A percentile compares a stretch with the other conserved stretches of the same genome.
Conservation (phyloP, 2,113 vertebrate species). For the Zosterops hypoxanthus region DNA sequence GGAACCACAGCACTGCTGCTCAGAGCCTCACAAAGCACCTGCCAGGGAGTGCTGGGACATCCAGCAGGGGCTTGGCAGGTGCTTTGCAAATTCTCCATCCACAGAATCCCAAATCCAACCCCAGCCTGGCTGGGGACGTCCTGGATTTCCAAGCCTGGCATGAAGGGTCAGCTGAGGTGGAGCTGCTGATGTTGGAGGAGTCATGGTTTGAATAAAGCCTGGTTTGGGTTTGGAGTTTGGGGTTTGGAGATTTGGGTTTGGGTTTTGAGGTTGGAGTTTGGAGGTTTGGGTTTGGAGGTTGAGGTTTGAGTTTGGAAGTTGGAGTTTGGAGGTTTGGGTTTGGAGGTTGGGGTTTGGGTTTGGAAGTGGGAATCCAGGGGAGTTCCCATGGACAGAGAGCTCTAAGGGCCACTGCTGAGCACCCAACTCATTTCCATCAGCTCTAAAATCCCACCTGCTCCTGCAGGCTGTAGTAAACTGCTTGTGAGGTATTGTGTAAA, state of each 20-base stretch:
- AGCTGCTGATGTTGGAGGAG: neutral
- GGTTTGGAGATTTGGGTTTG: neutral
- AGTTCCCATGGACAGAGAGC: accelerated
- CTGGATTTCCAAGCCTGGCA: neutral
- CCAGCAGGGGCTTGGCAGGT: neutral
- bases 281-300: neutral
- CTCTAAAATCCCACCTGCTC: neutral
- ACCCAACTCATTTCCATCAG: neutral
- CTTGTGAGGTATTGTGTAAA: neutral
- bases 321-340: neutral
- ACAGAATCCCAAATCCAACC: neutral
- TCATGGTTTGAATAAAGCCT: accelerated
- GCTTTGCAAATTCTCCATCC: neutral
- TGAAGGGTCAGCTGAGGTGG: neutral
- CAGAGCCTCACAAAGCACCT: neutral
- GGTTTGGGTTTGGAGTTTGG: neutral
- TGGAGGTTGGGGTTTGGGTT: neutral
- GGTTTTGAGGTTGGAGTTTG: neutral
- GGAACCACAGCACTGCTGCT: neutral
- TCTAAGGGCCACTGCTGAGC: neutral
- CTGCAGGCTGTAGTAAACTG: neutral
- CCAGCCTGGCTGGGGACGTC: neutral
- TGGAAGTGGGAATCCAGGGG: neutral
- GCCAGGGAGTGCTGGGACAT: neutral
- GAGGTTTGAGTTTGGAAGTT: neutral